Evolutionary conservation across 2,888 invertebrate species (phyloP).

Genomic region (Hedychridium roseum): DNA sequence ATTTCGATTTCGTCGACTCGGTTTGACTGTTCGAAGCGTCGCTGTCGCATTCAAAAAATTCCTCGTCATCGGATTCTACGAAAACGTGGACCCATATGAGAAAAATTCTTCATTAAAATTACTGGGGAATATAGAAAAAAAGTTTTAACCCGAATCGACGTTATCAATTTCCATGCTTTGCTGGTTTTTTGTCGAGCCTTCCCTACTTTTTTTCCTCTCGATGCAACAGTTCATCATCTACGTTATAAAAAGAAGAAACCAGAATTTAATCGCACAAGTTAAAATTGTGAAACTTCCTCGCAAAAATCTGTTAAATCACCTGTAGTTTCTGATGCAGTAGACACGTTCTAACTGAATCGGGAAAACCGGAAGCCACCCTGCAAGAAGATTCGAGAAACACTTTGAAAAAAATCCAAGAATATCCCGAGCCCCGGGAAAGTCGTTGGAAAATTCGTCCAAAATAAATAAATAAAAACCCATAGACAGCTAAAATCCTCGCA

Average conservation of each 20-base stretch:
- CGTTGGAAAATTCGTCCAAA: no score
- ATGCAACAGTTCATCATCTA: slow-evolving; percentile 81
- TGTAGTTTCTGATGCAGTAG: slow-evolving; percentile 95
- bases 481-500: no score
- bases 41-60: slow-evolving; percentile 83
- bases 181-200: slow-evolving; percentile 58
- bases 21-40: no score
- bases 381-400: slow-evolving; percentile 60
- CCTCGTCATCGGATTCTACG: slow-evolving; percentile 71
- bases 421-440: no score
- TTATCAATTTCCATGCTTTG: slow-evolving; percentile 48
- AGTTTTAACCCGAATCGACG: slow-evolving; percentile 49
- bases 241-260: background rate
- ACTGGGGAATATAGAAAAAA: background rate
- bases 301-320: slow-evolving; percentile 53
- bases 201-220: slow-evolving; percentile 68
- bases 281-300: background rate
- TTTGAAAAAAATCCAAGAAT: no score
- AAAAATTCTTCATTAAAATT: background rate
- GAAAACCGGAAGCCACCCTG: slow-evolving; percentile 82
- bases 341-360: slow-evolving; percentile 85
- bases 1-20: slow-evolving; percentile 46
- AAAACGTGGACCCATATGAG: slow-evolving; percentile 1
- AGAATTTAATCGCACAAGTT: background rate
- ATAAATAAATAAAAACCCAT: background rate